Evolutionary conservation across 2,888 invertebrate species (phyloP).

Genomic region (Monoplex corrugatus): DNA sequence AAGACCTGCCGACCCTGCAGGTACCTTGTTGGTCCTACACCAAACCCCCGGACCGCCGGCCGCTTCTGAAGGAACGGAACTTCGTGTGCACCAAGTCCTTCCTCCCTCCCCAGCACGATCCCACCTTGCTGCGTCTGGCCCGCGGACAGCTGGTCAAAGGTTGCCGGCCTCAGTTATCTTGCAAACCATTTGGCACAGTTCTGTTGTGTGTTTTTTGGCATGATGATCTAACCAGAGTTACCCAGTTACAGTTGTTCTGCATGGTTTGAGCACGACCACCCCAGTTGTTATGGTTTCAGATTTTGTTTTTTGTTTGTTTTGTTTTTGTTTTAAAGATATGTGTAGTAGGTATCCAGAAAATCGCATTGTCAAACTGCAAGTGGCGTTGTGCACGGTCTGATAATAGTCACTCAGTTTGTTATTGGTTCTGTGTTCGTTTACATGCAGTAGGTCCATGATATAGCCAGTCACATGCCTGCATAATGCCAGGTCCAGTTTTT

Average conservation of each 20-base stretch:
- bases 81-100: slow-evolving; percentile 65
- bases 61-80: slow-evolving; percentile 55
- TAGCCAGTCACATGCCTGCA: too few relatives aligned
- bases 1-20: background rate
- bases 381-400: background rate
- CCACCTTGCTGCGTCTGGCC: slow-evolving; percentile 22
- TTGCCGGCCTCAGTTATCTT: slow-evolving; percentile 20
- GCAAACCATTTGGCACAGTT: background rate
- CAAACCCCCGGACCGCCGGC: slow-evolving; percentile 12
- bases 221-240: too few relatives aligned
- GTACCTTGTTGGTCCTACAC: slow-evolving; percentile 41
- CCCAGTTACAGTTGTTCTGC: too few relatives aligned
- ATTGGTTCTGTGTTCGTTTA: background rate
- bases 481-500: too few relatives aligned
- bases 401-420: background rate
- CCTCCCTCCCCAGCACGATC: background rate
- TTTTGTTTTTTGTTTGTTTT: background rate
- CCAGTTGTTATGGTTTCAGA: too few relatives aligned
- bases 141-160: slow-evolving; percentile 53
- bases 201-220: background rate
- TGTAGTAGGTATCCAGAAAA: background rate
- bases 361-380: background rate
- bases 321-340: background rate
- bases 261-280: too few relatives aligned
- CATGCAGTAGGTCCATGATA: too few relatives aligned